These are phyloP conservation scores for Madoqua kirkii DNA, from an alignment of 2,113 vertebrate genomes.

Conservation along the genomic window DNA sequence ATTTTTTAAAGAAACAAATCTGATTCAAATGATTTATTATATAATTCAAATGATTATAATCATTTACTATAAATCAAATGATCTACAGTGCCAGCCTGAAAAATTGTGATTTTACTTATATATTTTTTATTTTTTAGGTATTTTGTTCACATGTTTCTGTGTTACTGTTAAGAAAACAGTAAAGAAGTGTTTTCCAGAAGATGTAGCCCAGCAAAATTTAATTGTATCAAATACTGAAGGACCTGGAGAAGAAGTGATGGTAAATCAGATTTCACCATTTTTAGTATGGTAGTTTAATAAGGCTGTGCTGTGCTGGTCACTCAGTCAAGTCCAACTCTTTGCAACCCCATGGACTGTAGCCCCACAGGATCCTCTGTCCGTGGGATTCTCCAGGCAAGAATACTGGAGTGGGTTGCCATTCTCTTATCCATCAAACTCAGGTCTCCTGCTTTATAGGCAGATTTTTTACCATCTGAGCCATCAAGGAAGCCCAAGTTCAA, in stretches of 20 bases:
- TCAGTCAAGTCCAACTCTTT: background rate
- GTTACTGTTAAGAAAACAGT: slow-evolving; percentile 53
- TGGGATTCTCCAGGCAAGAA: background rate
- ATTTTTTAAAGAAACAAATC: background rate
- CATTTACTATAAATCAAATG: background rate
- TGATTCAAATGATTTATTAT: background rate
- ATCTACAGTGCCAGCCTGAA: background rate
- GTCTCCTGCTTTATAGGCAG: background rate
- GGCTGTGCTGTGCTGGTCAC: background rate
- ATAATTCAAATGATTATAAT: background rate
- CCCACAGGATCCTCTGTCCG: background rate
- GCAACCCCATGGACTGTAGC: background rate
- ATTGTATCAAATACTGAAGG: slow-evolving; percentile 92
- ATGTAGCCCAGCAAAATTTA: slow-evolving; percentile 87
- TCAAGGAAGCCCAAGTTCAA: background rate
- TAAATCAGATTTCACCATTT: slow-evolving; percentile 64
- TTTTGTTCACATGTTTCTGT: slow-evolving; percentile 82
- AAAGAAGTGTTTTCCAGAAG: slow-evolving; percentile 76
- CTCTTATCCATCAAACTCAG: background rate
- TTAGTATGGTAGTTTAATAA: background rate
- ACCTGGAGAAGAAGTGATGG: slow-evolving; percentile 91
- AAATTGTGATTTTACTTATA: background rate
- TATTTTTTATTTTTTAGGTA: slow-evolving; percentile 66
- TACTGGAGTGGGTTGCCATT: background rate
- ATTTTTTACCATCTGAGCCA: background rate